Evolutionary conservation across 2,888 invertebrate genomes (phyloP).

Genomic region (Latheticus oryzae): DNA sequence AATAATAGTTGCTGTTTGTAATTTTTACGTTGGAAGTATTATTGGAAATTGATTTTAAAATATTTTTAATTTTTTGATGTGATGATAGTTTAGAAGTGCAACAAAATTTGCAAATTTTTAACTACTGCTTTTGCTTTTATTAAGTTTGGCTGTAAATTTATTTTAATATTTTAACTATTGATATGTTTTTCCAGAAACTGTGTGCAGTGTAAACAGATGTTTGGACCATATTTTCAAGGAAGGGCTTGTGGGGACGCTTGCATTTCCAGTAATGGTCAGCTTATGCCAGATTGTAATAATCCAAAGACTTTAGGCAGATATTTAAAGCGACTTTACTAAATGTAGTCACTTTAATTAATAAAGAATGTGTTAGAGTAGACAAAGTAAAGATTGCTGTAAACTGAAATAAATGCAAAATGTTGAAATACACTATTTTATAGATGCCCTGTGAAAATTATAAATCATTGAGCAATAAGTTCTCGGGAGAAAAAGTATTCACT

Average conservation of each 20-base stretch:
- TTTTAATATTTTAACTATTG: neutral
- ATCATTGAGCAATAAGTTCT: no score
- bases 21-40: conserved; percentile 9
- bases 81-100: no score
- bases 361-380: no score
- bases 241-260: conserved; percentile 66
- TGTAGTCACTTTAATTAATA: no score
- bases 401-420: no score
- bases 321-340: conserved; percentile 57
- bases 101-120: no score
- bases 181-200: conserved; percentile 62
- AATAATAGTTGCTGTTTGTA: conserved; percentile 24
- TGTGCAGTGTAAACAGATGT: conserved; percentile 68
- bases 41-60: neutral
- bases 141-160: no score
- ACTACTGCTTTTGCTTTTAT: no score
- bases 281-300: conserved; percentile 67
- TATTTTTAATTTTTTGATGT: neutral
- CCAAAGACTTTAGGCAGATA: conserved; percentile 65
- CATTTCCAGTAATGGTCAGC: conserved; percentile 56
- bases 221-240: conserved; percentile 67
- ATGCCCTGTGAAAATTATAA: no score
- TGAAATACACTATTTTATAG: no score
- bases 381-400: no score
- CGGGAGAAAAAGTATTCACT: no score